Percentiles rank a stretch among this genome's conserved stretches.
phyloP scores from a whole-genome alignment of 2,888 invertebrate species.

The Tetramorium bicarinatum region DNA sequence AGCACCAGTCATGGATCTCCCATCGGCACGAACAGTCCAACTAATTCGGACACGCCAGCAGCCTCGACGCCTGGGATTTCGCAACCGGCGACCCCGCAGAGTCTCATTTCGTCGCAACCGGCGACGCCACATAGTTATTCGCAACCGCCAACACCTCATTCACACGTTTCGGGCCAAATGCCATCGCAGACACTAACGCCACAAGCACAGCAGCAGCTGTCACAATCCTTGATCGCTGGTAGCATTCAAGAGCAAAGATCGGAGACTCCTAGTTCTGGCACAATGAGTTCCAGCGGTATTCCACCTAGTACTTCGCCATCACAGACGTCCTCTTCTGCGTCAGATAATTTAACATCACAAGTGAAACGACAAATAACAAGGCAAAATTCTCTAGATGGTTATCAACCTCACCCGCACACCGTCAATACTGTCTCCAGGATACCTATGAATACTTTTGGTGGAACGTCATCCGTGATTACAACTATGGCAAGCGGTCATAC shows the following conservation, averaged over 20 bases:
- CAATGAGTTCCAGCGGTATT: conserved; percentile 76
- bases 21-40: conserved; percentile 88
- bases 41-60: conserved; percentile 87
- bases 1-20: conserved; percentile 94
- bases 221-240: conserved; percentile 75
- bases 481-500: conserved; percentile 92
- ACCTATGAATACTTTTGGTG: conserved; percentile 77
- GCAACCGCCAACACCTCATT: conserved; percentile 84
- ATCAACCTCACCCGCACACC: conserved; percentile 84
- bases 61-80: conserved; percentile 81
- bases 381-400: conserved; percentile 79
- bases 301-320: conserved; percentile 78
- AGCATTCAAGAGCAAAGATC: conserved; percentile 78
- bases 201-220: conserved; percentile 76
- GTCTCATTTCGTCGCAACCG: conserved; percentile 83
- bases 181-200: conserved; percentile 74
- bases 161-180: conserved; percentile 75
- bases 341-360: conserved; percentile 68
- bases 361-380: conserved; percentile 81
- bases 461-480: conserved; percentile 87
- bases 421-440: conserved; percentile 78
- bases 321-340: conserved; percentile 71
- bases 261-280: conserved; percentile 77
- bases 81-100: conserved; percentile 83
- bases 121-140: conserved; percentile 84